phyloP scores from a whole-genome alignment of 2,888 invertebrate species.

The Cheilosia pagana region DNA sequence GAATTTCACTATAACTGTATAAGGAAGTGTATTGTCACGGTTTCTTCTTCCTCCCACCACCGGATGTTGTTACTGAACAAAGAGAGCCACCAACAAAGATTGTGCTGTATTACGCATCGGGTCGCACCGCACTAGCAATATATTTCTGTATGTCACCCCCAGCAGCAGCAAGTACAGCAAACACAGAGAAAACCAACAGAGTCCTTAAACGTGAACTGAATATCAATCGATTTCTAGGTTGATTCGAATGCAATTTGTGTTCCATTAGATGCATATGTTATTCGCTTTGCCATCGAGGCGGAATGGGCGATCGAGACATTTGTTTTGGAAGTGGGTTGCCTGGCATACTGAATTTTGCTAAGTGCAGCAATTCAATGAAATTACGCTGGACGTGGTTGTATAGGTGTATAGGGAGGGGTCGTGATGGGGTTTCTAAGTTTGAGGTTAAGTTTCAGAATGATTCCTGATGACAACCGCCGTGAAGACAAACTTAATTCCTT shows the following conservation, averaged over 20 bases:
- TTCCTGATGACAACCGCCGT: too few species aligned
- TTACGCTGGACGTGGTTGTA: too few species aligned
- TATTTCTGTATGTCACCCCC: slow-evolving; percentile 17
- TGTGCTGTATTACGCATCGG: slow-evolving; percentile 19
- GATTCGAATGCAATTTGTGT: slow-evolving; percentile 58
- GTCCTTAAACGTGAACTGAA: slow-evolving; percentile 46
- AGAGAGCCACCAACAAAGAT: neutral
- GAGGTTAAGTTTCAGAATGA: too few species aligned
- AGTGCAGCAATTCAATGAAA: neutral
- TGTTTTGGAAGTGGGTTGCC: neutral
- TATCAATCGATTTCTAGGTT: slow-evolving; percentile 51
- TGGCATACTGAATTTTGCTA: neutral
- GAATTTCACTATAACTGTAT: slow-evolving; percentile 24
- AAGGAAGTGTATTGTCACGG: neutral
- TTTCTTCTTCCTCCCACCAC: neutral
- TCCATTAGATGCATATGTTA: slow-evolving; percentile 54
- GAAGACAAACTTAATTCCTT: too few species aligned
- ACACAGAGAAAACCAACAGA: slow-evolving; percentile 17
- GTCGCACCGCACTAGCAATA: neutral
- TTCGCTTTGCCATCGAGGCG: slow-evolving; percentile 13
- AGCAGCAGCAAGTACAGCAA: neutral
- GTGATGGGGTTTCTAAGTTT: too few species aligned
- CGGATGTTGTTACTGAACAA: slow-evolving; percentile 38
- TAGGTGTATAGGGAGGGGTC: too few species aligned
- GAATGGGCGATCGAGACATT: slow-evolving; percentile 1